Conservation (phyloP, 2,888 invertebrate genomes). For the Amiota communis region DNA sequence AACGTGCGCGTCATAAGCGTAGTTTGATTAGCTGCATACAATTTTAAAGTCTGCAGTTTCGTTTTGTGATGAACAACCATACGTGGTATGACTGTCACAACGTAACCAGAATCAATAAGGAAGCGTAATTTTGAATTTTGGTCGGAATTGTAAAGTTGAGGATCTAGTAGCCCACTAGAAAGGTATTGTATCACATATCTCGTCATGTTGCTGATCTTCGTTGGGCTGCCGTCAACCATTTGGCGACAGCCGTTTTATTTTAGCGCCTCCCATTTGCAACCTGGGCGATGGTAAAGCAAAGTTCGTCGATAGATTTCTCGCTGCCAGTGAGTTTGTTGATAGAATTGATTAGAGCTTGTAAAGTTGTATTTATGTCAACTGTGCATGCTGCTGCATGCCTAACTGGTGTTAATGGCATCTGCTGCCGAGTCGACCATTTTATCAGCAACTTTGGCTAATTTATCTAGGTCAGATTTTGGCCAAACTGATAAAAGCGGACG, state of each 20-base stretch:
- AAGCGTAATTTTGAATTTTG: too few species aligned
- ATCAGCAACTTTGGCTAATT: too few species aligned
- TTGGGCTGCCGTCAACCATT: background rate
- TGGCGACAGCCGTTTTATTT: slow-evolving; percentile 6
- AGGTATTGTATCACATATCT: background rate
- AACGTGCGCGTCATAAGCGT: too few species aligned
- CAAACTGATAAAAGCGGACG: too few species aligned
- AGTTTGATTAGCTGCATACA: too few species aligned
- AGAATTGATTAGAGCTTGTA: background rate
- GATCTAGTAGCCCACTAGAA: background rate
- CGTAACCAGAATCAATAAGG: background rate
- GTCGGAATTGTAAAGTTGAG: background rate
- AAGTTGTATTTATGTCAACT: too few species aligned
- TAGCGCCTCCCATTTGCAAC: background rate
- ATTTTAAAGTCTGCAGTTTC: background rate
- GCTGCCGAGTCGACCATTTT: too few species aligned
- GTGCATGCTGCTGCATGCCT: background rate
- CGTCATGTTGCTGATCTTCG: background rate
- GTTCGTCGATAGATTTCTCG: background rate
- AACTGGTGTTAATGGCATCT: background rate
- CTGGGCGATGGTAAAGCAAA: too few species aligned
- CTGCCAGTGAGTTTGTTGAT: background rate
- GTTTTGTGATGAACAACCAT: background rate
- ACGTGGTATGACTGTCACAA: background rate
- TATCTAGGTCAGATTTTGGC: too few species aligned